Evolutionary conservation across 2,888 invertebrate genomes (phyloP), one percentile per base, ranked within the genome.

Genomic region (Lasioglossum vierecki): DNA sequence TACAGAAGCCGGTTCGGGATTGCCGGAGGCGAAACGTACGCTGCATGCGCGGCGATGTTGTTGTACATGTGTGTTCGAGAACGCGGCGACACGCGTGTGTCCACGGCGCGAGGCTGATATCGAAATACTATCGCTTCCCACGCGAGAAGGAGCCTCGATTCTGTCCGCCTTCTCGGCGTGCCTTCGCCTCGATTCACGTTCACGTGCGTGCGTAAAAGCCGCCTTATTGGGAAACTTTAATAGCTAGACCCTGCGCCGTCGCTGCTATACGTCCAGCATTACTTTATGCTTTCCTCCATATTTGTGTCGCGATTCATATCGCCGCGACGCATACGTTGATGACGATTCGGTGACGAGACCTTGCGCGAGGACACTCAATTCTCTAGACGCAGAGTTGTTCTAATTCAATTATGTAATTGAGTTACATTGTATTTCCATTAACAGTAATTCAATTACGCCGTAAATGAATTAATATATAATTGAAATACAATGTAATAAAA

Each of bases 121-220:
- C 87, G 86, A 86, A 88, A 86, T 85, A 85, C 85, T 87, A 87
- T 85, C 85, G 85, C 88, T 88, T 88, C 88, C 88, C 88, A 88
- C 88, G 88, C 88, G 85, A 83, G 84, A 78, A 77, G 77, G 73
- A 77, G 76, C 79, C 79, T 82, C 82, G 88, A 87, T 87, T 88
- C 80, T 72, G 80, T 82, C 82, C 66, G 68, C 73, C 30, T 72
- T 22, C 46, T 74, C 63, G 60, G 57, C 66, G 35, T 66, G 63
- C 80, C 35, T 76, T 53, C 76, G 79, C 18, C 39, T 71, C 68
- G 72, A 68, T 80, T 75, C 76, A 68, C 41, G 71, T 85, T 81
- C 85, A 83, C 82, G 87, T 84, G 79, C 79, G 79, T 79, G 78
- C 79, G 86, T 86, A 80, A 84, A 82, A 80, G 73, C 86, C 76